Conservation (phyloP, 2,113 vertebrate genomes). For the Dolichallabes microphthalmus region DNA sequence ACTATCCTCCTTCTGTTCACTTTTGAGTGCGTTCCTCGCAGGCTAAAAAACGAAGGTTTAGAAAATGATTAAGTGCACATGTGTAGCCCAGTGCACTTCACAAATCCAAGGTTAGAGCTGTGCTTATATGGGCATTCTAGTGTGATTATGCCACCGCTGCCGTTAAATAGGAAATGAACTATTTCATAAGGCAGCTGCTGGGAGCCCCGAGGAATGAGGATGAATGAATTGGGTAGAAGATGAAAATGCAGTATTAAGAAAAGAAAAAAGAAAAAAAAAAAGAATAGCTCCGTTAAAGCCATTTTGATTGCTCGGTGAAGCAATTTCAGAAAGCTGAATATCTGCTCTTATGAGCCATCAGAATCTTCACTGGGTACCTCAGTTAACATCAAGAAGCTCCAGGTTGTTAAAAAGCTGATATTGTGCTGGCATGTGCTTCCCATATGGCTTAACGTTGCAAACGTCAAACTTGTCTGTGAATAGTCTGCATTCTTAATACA, state of each 20-base stretch:
- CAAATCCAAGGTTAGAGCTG: constrained; percentile 8
- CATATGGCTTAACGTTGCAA: neutral
- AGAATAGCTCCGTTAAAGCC: constrained; percentile 5
- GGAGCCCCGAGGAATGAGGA: neutral
- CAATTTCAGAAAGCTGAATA: neutral
- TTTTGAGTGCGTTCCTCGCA: neutral
- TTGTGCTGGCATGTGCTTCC: neutral
- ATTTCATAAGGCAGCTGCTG: constrained; percentile 4
- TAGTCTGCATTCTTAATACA: neutral
- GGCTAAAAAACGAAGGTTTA: constrained; percentile 6
- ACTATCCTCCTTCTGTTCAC: neutral
- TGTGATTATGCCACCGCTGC: neutral
- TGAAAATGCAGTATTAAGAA: neutral
- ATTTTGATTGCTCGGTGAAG: constrained; percentile 11
- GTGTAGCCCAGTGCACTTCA: neutral
- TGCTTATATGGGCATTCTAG: neutral
- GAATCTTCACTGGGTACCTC: too few species aligned
- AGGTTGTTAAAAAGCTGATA: neutral
- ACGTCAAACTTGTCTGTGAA: neutral
- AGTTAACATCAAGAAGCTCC: neutral
- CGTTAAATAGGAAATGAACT: constrained; percentile 1
- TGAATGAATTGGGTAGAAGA: neutral
- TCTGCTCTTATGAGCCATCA: neutral
- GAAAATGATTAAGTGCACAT: neutral
- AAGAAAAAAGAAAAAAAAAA: neutral